Conservation (phyloP, 2,888 invertebrate genomes). For the Chymomyza caudatula region DNA sequence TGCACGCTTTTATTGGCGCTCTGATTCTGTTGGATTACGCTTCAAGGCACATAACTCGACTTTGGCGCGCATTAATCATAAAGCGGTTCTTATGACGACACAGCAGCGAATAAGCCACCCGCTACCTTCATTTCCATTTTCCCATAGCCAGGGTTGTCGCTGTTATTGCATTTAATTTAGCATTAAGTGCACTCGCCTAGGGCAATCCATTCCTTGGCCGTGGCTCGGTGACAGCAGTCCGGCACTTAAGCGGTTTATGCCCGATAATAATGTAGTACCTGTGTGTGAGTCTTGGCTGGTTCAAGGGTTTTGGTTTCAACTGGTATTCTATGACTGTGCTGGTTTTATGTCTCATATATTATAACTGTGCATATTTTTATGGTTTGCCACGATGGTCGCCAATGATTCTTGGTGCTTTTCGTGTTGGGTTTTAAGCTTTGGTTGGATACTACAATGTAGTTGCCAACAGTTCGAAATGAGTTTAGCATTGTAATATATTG, state of each 20-base stretch:
- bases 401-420: background rate
- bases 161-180: slow-evolving; percentile 62
- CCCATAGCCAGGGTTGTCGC: background rate
- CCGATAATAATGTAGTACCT: slow-evolving; percentile 48
- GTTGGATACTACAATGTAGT: no score
- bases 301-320: slow-evolving; percentile 21
- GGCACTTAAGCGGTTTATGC: slow-evolving; percentile 60
- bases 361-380: slow-evolving; percentile 45
- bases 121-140: background rate
- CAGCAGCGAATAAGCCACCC: background rate
- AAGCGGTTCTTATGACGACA: slow-evolving; percentile 50
- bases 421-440: no score
- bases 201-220: slow-evolving; percentile 2
- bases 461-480: no score
- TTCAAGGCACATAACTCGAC: slow-evolving; percentile 52
- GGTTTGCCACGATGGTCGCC: slow-evolving; percentile 26
- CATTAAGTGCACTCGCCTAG: slow-evolving; percentile 60
- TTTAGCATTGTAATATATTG: no score
- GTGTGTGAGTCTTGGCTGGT: slow-evolving; percentile 15
- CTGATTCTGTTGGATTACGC: slow-evolving; percentile 62
- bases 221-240: slow-evolving; percentile 5
- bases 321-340: slow-evolving; percentile 32
- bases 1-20: slow-evolving; percentile 59
- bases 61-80: slow-evolving; percentile 60
- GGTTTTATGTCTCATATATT: slow-evolving; percentile 46